phyloP scores from a whole-genome alignment of 2,113 vertebrate genomes.

The Dunckerocampus dactyliophorus region DNA sequence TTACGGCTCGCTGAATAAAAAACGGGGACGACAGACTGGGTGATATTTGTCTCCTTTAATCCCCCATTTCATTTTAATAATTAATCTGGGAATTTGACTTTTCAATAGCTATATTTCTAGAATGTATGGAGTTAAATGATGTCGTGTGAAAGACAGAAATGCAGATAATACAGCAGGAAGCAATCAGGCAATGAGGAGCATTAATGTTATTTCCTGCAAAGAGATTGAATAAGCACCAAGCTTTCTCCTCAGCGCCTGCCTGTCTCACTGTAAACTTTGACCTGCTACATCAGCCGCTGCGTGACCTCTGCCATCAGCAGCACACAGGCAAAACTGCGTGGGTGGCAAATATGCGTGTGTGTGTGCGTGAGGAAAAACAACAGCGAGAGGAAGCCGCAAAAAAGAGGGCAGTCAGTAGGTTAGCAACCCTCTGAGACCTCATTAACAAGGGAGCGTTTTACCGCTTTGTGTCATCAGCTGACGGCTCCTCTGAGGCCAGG shows the following conservation, averaged over 20 bases:
- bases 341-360: conserved; percentile 13
- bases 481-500: not conserved
- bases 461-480: conserved; percentile 16
- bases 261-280: conserved; percentile 39
- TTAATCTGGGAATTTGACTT: conserved; percentile 70
- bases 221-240: conserved; percentile 15
- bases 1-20: conserved; percentile 66
- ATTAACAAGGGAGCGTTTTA: conserved; percentile 70
- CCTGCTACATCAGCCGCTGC: conserved; percentile 18
- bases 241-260: conserved; percentile 21
- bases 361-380: conserved; percentile 16
- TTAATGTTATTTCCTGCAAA: conserved; percentile 23
- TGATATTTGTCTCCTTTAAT: conserved; percentile 78
- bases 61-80: conserved; percentile 84
- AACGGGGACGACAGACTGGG: not conserved
- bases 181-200: conserved; percentile 2
- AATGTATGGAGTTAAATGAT: conserved; percentile 33
- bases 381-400: not conserved
- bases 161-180: not conserved
- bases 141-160: not conserved
- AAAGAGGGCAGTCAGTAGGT: conserved; percentile 28
- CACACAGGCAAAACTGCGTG: conserved; percentile 33
- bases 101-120: conserved; percentile 21
- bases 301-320: conserved; percentile 31
- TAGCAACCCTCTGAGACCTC: conserved; percentile 73